Evolutionary conservation across 2,113 vertebrate genomes (phyloP), one percentile per base, ranked within the genome.

Genomic region (Ctenomys sociabilis): DNA sequence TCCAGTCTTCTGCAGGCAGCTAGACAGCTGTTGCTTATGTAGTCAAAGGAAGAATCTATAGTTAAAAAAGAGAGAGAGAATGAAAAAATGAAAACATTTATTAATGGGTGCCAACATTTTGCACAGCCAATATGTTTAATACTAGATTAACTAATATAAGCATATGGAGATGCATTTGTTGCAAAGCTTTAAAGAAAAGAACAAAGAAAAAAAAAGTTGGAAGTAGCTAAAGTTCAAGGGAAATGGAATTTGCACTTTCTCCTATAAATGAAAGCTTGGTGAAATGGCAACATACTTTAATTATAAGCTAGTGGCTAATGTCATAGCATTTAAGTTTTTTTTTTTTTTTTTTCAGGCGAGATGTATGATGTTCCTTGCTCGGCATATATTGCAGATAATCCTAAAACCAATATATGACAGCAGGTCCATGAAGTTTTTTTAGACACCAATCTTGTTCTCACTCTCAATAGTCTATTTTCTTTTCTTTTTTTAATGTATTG

Each of bases 11-110:
- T 97, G 98, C 98, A 98, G 98, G 98, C 99, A 98, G 98, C 97
- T 98, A 99, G 98, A 98, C 99, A 99, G 98, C 98, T 99, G 98
- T 98, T 99, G 99, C 98, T 98, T 99, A 98, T 99, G 98, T 98
- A 98, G 98, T 99, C 98, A 98, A 99, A 99, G 98, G 98, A 98
- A 98, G 98, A 99, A 97, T 98, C 98, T 98, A 98, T 98, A 99
- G 98, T 98, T 98, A 98, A 95, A 7, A 32, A 85, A 96, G 97
- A 98, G 97, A 98, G 98, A 98, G 98, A 97, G 96, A 98, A 98
- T 98, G 98, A 98, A 97, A 98, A 98, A 98, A 98, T 96, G 98
- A 98, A 99, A 98, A 99, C 98, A 98, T 99, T 99, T 99, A 99
- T 99, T 99, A 98, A 98, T 98, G 98, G 98, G 97, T 99, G 99